phyloP scores from a whole-genome alignment of 2,888 invertebrate genomes.

The Zaprionus obscuricornis region DNA sequence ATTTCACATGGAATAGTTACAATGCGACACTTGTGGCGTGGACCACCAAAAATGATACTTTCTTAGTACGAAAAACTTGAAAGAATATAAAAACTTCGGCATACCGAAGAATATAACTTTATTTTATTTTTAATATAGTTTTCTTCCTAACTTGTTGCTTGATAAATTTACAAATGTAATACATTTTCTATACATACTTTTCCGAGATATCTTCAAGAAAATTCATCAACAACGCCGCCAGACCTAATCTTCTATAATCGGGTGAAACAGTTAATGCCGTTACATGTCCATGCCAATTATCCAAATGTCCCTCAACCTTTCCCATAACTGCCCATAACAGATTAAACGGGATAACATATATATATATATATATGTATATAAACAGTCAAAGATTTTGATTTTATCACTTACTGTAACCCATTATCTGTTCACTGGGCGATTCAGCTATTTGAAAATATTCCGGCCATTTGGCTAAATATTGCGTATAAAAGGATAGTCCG shows the following conservation, averaged over 20 bases:
- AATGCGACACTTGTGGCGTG: too few relatives aligned
- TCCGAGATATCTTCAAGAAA: slow-evolving; percentile 98
- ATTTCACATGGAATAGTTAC: too few relatives aligned
- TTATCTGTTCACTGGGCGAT: slow-evolving; percentile 97
- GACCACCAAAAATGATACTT: too few relatives aligned
- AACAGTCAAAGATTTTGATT: too few relatives aligned
- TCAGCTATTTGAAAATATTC: slow-evolving; percentile 98
- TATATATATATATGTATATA: background rate
- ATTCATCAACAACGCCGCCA: slow-evolving; percentile 97
- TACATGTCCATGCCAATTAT: slow-evolving; percentile 99
- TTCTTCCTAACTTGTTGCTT: too few relatives aligned
- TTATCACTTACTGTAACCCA: slow-evolving; percentile 98
- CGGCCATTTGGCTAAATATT: slow-evolving; percentile 99
- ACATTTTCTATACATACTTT: slow-evolving; percentile 86
- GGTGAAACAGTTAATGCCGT: slow-evolving; percentile 98
- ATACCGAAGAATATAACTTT: too few relatives aligned
- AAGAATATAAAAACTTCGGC: too few relatives aligned
- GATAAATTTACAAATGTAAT: background rate
- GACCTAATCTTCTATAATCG: slow-evolving; percentile 94
- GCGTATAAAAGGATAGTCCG: slow-evolving; percentile 97
- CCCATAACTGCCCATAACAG: slow-evolving; percentile 99
- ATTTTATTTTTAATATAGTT: too few relatives aligned
- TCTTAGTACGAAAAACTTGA: too few relatives aligned
- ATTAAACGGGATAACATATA: too few relatives aligned
- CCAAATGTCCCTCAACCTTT: slow-evolving; percentile 97